Evolutionary conservation across 2,113 vertebrate genomes (phyloP).

Genomic region (Pangasianodon hypophthalmus): DNA sequence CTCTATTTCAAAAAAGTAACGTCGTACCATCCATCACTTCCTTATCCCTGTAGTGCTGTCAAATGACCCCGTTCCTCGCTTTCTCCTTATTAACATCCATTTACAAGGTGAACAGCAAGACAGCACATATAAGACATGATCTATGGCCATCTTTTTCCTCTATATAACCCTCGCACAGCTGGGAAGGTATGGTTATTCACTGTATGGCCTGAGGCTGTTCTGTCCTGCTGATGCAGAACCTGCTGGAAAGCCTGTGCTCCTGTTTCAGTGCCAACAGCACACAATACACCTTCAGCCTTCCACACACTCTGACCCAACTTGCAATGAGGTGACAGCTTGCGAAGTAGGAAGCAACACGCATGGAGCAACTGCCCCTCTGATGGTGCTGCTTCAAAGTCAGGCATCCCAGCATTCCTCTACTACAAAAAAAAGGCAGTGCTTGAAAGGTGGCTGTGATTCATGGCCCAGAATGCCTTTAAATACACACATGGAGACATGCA

Average conservation of each 20-base stretch:
- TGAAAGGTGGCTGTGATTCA: not conserved
- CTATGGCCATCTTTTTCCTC: conserved; percentile 24
- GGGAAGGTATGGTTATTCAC: not conserved
- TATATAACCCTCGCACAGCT: conserved; percentile 1
- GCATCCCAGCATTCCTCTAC: conserved; percentile 2
- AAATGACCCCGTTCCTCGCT: conserved; percentile 29
- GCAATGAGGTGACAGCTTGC: conserved; percentile 1
- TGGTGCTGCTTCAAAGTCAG: conserved; percentile 19
- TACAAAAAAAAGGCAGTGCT: conserved; percentile 2
- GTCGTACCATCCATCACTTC: not conserved
- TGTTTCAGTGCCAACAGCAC: conserved; percentile 20
- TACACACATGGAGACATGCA: not conserved
- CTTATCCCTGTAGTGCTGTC: conserved; percentile 30
- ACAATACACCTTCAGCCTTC: conserved; percentile 15
- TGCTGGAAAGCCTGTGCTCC: conserved; percentile 7
- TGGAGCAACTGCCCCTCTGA: conserved; percentile 24
- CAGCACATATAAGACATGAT: conserved; percentile 32
- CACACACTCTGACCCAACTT: conserved; percentile 15
- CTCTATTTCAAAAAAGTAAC: conserved; percentile 14
- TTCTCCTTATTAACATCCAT: conserved; percentile 46
- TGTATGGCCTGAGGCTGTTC: conserved; percentile 32
- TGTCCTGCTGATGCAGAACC: conserved; percentile 23
- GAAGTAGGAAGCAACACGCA: not conserved
- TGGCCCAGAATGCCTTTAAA: conserved; percentile 10
- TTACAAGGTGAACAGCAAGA: conserved; percentile 38